Evolutionary conservation across 2,797 vertebrate genomes (phyloP), one percentile per base, ranked within the genome.

Genomic region (Apogon talboti): DNA sequence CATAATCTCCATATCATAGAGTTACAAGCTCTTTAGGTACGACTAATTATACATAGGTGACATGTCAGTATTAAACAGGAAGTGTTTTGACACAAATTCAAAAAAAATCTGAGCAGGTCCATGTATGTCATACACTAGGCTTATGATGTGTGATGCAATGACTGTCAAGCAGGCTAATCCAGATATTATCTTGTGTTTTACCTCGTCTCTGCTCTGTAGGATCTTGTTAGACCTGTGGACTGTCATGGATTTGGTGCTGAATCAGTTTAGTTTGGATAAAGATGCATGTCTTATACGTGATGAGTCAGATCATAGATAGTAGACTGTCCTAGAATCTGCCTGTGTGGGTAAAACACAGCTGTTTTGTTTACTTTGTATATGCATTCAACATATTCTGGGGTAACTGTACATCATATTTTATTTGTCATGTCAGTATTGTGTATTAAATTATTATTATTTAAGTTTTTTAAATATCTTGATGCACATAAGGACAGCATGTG

Each of bases 241-340:
- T 21, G 37, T 55, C 53, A 41, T 24, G 71, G 76, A 71, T 62
- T 24, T 60, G 42, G 46, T 67, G 43, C 66, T 55, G 58, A 83
- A 82, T 72, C 66, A 63, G 63, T 78, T 78, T 58, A 58, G 61
- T 55, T 76, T 44, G 68, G 76, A 79, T 69, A 55, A 68, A 61
- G 74, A 83, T 84, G 66, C 30, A 9, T 33, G 6, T 6, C 24
- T 28, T 28, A 33, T 7, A 24, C 63, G 48, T 53, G 78, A 82
- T 78, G 63, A 75, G 0, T 73, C 64, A 49, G 79, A 83, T 83
- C 64, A 51, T 53, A 72, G 70, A 73, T 76, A 79, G 51, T 61
- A 69, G 59, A 64, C 62, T 48, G 45, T 41, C 62, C 40, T 47
- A 45, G 44, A 78, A 43, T 74, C 43, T 67, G 45, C 50, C 46